Conservation (phyloP, 2,797 vertebrate species). For the Liparis tanakae region DNA sequence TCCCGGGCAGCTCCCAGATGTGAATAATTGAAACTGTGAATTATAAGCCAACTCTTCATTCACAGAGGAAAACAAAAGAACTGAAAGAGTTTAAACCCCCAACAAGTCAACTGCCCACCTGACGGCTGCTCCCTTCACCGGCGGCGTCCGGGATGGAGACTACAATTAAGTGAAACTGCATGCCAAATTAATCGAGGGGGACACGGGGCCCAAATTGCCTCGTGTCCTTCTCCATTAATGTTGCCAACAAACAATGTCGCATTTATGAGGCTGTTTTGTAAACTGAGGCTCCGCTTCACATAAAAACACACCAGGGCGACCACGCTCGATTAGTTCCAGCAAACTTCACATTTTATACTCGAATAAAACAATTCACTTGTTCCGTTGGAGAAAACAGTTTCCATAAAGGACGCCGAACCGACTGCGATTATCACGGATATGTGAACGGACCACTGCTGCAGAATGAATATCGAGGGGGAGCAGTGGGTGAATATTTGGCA, state of each 20-base stretch:
- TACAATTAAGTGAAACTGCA: background rate
- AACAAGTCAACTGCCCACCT: too few species aligned
- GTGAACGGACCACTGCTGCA: background rate
- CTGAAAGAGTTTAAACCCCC: background rate
- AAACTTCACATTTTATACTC: too few species aligned
- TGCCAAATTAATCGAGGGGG: background rate
- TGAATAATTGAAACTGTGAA: conserved; percentile 31
- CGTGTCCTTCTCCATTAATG: too few species aligned
- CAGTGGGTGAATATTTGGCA: background rate
- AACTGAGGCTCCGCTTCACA: too few species aligned
- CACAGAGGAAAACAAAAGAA: conserved; percentile 8
- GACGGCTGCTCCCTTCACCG: background rate
- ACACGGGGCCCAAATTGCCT: background rate
- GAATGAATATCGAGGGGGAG: background rate
- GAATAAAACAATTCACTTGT: too few species aligned
- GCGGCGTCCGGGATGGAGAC: background rate
- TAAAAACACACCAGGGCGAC: too few species aligned
- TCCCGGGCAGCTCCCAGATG: conserved; percentile 42
- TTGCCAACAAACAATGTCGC: too few species aligned
- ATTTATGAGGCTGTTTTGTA: too few species aligned
- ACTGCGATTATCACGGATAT: background rate
- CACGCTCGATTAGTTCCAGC: too few species aligned
- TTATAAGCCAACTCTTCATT: background rate
- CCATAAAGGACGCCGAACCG: too few species aligned
- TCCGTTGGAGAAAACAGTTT: too few species aligned